Percentiles rank a stretch among this genome's conserved stretches.
Conservation (phyloP, 2,888 invertebrate species). For the Acrocyrtus sp. region DNA sequence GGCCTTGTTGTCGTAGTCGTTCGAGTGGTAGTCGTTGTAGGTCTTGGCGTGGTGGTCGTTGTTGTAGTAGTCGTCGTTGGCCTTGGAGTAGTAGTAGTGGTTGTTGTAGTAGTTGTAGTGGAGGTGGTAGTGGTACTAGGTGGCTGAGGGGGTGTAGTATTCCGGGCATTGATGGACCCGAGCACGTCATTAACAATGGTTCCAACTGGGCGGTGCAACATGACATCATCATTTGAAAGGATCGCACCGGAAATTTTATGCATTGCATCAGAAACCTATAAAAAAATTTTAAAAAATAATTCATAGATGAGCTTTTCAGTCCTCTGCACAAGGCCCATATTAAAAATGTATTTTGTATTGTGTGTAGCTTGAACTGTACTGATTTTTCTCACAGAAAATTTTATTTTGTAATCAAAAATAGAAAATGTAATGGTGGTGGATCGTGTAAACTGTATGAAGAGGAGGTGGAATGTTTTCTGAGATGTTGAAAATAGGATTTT, state of each 20-base stretch:
- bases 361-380: not conserved
- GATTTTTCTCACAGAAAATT: not conserved
- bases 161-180: constrained; percentile 54
- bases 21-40: constrained; percentile 5
- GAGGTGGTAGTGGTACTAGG: not conserved
- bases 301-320: too few relatives aligned
- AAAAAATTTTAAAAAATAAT: not conserved
- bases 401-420: too few relatives aligned
- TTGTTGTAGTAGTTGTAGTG: not conserved
- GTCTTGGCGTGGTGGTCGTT: constrained; percentile 19
- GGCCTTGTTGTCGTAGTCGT: constrained; percentile 38
- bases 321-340: too few relatives aligned
- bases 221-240: constrained; percentile 53
- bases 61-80: constrained; percentile 5
- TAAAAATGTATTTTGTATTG: constrained; percentile 2
- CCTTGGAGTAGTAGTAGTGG: constrained; percentile 2
- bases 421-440: not conserved
- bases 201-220: constrained; percentile 57
- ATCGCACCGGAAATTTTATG: constrained; percentile 63
- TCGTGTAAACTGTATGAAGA: constrained; percentile 1
- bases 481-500: constrained; percentile 18
- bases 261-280: constrained; percentile 60
- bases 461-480: constrained; percentile 10
- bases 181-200: constrained; percentile 62
- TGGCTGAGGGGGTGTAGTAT: constrained; percentile 20